These are phyloP conservation scores for Diadegma fenestrale DNA, from an alignment of 2,888 invertebrate species.

Conservation along the genomic window DNA sequence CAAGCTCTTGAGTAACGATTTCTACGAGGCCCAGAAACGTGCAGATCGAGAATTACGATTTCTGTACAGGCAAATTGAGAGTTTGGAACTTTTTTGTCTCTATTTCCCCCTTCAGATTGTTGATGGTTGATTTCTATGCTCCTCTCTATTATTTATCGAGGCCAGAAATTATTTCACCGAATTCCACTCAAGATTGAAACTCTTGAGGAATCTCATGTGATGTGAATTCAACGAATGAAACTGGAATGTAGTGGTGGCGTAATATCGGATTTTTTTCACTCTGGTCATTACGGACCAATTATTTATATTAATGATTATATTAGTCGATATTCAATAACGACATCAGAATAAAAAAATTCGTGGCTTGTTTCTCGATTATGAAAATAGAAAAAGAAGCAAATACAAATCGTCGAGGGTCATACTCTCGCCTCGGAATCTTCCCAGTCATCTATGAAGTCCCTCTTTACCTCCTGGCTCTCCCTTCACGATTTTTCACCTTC, in stretches of 20 bases:
- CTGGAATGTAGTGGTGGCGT: slow-evolving; percentile 7
- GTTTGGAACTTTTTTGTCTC: slow-evolving; percentile 14
- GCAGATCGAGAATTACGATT: slow-evolving; percentile 36
- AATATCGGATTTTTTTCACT: not conserved
- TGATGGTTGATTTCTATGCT: not conserved
- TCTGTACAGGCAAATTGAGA: slow-evolving; percentile 25
- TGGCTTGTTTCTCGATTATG: not conserved
- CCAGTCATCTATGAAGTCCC: not conserved
- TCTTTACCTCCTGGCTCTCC: not conserved
- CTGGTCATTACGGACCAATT: not conserved
- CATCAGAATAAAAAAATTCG: slow-evolving; percentile 9
- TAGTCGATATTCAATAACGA: not conserved
- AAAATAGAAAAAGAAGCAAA: not conserved
- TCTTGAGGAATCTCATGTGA: slow-evolving; percentile 11
- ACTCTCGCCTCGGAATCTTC: not conserved
- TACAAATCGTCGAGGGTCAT: slow-evolving; percentile 3
- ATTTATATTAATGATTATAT: not conserved
- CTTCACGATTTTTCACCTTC: not conserved
- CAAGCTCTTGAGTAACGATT: slow-evolving; percentile 45
- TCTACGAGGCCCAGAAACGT: slow-evolving; percentile 16
- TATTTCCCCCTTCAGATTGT: slow-evolving; percentile 1
- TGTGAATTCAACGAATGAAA: not conserved
- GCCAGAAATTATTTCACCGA: slow-evolving; percentile 5
- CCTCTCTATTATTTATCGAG: slow-evolving; percentile 15
- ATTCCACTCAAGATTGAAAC: slow-evolving; percentile 4